Conservation (phyloP, 2,113 vertebrate species). For the Hemibagrus wyckioides region DNA sequence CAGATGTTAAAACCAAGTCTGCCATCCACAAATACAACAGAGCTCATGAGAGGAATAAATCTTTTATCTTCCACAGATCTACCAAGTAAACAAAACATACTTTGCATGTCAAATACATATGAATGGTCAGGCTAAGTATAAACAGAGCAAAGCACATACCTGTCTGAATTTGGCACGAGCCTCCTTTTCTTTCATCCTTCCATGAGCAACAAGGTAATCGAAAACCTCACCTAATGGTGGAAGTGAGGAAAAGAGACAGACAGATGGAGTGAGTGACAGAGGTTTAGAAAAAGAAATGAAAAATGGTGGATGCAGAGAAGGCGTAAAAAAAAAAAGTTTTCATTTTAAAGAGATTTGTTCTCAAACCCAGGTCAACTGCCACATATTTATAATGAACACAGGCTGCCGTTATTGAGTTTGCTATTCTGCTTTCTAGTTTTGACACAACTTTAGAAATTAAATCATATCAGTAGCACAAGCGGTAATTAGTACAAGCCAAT, state of each 20-base stretch:
- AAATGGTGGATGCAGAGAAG: not conserved
- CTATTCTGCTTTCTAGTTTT: not conserved
- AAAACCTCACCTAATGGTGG: constrained; percentile 84
- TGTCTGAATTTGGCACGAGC: constrained; percentile 95
- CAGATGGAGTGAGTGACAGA: not conserved
- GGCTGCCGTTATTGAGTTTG: not conserved
- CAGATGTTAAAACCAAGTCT: not conserved
- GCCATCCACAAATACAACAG: constrained; percentile 19
- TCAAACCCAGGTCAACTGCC: not conserved
- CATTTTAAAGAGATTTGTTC: not conserved
- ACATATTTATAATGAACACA: not conserved
- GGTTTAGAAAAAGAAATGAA: not conserved
- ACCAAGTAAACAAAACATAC: constrained; percentile 10
- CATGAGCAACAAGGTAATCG: constrained; percentile 91
- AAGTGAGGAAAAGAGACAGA: constrained; percentile 2
- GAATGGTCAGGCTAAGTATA: not conserved
- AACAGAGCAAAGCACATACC: constrained; percentile 69
- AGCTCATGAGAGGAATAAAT: not conserved
- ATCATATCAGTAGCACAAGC: not conserved
- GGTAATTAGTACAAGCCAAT: not conserved
- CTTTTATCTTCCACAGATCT: not conserved
- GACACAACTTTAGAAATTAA: not conserved
- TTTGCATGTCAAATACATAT: constrained; percentile 11
- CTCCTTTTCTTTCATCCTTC: constrained; percentile 97
- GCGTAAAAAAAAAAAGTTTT: not conserved